Evolutionary conservation across 2,797 vertebrate genomes (phyloP).

Genomic region (Ctenochaetus hawaiiensis): DNA sequence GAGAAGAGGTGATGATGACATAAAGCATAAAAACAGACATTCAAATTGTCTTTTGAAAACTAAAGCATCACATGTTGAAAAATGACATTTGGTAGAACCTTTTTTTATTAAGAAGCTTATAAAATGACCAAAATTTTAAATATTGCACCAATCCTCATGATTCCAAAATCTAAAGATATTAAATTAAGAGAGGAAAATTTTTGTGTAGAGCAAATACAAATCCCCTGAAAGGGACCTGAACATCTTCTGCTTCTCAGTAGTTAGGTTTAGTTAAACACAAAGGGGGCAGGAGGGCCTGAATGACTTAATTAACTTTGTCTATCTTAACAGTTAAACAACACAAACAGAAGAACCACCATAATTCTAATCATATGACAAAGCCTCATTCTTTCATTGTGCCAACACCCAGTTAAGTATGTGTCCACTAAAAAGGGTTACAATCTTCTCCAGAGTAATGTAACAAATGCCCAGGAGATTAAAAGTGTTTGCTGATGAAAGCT

Average conservation of each 20-base stretch:
- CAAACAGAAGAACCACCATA: too few species aligned
- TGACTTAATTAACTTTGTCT: not conserved
- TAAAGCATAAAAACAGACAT: too few species aligned
- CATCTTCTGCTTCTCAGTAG: not conserved
- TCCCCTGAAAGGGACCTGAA: not conserved
- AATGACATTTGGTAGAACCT: too few species aligned
- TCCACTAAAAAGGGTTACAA: not conserved
- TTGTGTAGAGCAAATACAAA: not conserved
- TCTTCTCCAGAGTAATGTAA: slow-evolving; percentile 26
- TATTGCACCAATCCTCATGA: not conserved
- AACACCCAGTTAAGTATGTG: not conserved
- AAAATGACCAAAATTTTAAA: not conserved
- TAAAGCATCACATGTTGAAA: too few species aligned
- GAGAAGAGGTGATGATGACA: too few species aligned
- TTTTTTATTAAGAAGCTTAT: not conserved
- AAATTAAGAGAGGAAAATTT: not conserved
- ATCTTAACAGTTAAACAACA: not conserved
- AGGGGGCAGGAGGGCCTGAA: not conserved
- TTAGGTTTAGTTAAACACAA: not conserved
- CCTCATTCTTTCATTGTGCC: not conserved
- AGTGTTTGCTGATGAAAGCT: too few species aligned
- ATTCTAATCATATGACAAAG: not conserved
- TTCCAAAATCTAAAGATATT: not conserved
- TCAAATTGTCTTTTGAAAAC: too few species aligned
- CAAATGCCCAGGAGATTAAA: not conserved